Conservation (phyloP, 2,888 invertebrate genomes). For the Acheta domesticus region DNA sequence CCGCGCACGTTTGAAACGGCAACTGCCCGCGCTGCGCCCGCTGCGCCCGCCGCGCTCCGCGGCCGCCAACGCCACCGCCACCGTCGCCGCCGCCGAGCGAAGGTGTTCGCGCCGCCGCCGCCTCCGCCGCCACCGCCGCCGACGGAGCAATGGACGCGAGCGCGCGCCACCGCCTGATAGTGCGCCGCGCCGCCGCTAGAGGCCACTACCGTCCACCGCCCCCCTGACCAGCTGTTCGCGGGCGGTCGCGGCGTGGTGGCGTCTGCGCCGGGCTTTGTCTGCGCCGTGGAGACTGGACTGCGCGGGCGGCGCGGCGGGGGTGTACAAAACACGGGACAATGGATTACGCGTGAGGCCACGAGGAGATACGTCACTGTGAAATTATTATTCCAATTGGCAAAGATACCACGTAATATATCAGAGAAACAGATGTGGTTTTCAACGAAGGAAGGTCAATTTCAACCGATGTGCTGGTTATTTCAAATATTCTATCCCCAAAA, state of each 20-base stretch:
- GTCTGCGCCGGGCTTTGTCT: not conserved
- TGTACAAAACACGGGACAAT: too few relatives aligned
- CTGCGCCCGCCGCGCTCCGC: not conserved
- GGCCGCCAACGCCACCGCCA: not conserved
- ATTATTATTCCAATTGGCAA: too few relatives aligned
- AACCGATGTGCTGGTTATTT: too few relatives aligned
- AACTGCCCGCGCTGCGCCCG: not conserved
- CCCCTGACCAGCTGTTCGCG: not conserved
- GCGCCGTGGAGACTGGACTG: not conserved
- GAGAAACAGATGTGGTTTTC: too few relatives aligned
- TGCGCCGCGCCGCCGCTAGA: not conserved
- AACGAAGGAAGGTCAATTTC: too few relatives aligned
- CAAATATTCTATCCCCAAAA: too few relatives aligned
- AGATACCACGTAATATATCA: too few relatives aligned
- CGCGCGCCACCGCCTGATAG: not conserved
- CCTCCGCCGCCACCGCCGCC: not conserved
- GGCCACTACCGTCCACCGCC: not conserved
- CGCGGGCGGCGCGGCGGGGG: not conserved
- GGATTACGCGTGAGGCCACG: too few relatives aligned
- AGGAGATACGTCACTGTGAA: too few relatives aligned
- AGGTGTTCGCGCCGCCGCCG: constrained; percentile 1
- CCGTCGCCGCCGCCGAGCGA: not conserved
- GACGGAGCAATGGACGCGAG: not conserved
- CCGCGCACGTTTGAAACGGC: constrained; percentile 10
- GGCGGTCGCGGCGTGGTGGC: not conserved